A percentile compares a stretch with the other conserved stretches of the same genome.
Conservation (phyloP, 2,888 invertebrate species). For the Drosophila paranaensis region DNA sequence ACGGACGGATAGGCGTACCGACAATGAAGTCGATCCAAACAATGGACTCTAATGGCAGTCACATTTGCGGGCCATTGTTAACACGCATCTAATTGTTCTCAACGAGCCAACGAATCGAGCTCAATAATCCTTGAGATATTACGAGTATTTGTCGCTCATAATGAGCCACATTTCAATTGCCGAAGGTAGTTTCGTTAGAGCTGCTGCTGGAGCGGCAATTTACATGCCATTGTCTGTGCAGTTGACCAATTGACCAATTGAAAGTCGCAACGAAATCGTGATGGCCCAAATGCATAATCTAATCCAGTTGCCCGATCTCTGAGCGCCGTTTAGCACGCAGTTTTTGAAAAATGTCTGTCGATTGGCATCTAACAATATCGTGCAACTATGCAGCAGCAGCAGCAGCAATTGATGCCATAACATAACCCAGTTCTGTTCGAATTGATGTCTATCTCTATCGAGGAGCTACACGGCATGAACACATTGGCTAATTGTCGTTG, state of each 20-base stretch:
- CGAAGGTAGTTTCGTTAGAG: background rate
- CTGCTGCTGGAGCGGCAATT: conserved; percentile 44
- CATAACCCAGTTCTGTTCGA: conserved; percentile 70
- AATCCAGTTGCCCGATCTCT: conserved; percentile 27
- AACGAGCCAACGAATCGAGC: conserved; percentile 40
- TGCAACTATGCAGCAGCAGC: conserved; percentile 38
- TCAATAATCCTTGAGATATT: conserved; percentile 67
- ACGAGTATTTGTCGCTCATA: conserved; percentile 54
- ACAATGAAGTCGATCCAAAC: conserved; percentile 22
- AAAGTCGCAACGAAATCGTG: conserved; percentile 56
- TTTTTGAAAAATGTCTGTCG: conserved; percentile 22
- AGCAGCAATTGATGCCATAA: conserved; percentile 15
- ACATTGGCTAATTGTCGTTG: conserved; percentile 71
- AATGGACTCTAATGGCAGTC: conserved; percentile 39
- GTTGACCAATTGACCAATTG: conserved; percentile 48
- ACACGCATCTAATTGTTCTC: conserved; percentile 64
- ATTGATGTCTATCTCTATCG: conserved; percentile 66
- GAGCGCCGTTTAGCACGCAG: conserved; percentile 43
- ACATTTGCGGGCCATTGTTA: conserved; percentile 43
- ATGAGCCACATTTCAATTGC: conserved; percentile 35
- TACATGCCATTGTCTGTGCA: conserved; percentile 61
- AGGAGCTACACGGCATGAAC: conserved; percentile 57
- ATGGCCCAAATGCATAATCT: conserved; percentile 64
- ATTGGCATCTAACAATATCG: conserved; percentile 62
- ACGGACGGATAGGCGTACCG: conserved; percentile 2